A percentile compares a stretch with the other conserved stretches of the same genome.
Conservation (phyloP, 2,797 vertebrate species). For the Chloroceryle inda region DNA sequence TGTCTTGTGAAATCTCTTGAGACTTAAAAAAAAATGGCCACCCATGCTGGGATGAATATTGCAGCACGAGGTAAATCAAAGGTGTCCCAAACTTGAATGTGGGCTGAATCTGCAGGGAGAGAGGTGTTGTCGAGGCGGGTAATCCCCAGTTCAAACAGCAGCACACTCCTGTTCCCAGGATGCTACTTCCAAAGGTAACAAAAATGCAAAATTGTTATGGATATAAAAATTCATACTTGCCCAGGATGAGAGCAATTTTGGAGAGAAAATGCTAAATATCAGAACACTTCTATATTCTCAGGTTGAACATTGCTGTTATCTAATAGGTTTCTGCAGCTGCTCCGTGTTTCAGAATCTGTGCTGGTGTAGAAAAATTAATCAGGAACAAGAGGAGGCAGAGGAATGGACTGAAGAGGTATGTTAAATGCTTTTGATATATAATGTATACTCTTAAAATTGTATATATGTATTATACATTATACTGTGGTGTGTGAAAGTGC, state of each 20-base stretch:
- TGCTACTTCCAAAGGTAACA: background rate
- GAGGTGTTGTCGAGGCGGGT: rapidly evolving
- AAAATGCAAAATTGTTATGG: background rate
- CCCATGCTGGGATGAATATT: background rate
- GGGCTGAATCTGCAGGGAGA: background rate
- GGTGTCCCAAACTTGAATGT: background rate
- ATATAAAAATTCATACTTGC: background rate
- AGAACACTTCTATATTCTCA: background rate
- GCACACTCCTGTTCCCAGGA: background rate
- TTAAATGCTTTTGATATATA: background rate
- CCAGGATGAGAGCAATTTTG: background rate
- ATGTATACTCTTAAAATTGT: background rate
- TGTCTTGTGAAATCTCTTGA: background rate
- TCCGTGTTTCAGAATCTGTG: background rate
- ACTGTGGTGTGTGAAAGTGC: background rate
- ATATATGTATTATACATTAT: background rate
- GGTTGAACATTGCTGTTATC: background rate
- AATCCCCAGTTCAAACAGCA: background rate
- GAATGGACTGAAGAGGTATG: background rate
- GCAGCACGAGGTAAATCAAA: background rate
- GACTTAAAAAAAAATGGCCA: background rate
- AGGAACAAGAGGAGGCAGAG: background rate
- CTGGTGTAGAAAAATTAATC: background rate
- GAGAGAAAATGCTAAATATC: background rate
- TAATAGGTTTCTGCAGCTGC: background rate